A percentile compares a stretch with the other conserved stretches of the same genome.
These are phyloP conservation scores for Agonopterix heracliana DNA, from an alignment of 2,888 invertebrate genomes.

Conservation along the genomic window DNA sequence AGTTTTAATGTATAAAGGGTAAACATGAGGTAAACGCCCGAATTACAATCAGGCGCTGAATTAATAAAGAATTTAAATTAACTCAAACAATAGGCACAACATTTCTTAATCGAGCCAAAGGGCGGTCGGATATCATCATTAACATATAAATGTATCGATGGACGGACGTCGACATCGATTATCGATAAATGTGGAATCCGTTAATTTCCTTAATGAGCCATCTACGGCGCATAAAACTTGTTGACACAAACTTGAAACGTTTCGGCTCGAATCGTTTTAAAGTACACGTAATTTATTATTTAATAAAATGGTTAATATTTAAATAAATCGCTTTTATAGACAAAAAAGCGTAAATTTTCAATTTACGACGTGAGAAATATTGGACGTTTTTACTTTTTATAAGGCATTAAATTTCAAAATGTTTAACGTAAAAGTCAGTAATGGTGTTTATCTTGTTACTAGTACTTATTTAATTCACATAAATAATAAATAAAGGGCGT, in stretches of 20 bases:
- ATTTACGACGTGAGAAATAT: slow-evolving; percentile 62
- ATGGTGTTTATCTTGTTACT: slow-evolving; percentile 13
- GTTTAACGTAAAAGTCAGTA: slow-evolving; percentile 47
- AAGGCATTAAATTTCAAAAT: slow-evolving; percentile 48
- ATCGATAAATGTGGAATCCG: slow-evolving; percentile 11
- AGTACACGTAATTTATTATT: slow-evolving; percentile 26
- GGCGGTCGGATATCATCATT: slow-evolving; percentile 19
- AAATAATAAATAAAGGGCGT: slow-evolving; percentile 60
- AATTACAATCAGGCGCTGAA: no score
- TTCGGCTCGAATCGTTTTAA: slow-evolving; percentile 5
- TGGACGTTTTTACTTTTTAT: slow-evolving; percentile 39
- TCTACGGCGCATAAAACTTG: slow-evolving; percentile 14
- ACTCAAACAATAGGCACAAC: slow-evolving; percentile 26
- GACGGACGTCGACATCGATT: slow-evolving; percentile 18
- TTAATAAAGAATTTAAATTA: neutral
- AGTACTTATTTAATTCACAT: slow-evolving; percentile 57
- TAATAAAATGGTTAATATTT: slow-evolving; percentile 29
- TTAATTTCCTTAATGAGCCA: slow-evolving; percentile 16
- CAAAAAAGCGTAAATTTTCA: slow-evolving; percentile 40
- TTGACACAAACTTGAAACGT: slow-evolving; percentile 6
- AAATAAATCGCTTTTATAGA: slow-evolving; percentile 29
- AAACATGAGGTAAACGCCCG: no score
- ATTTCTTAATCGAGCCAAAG: slow-evolving; percentile 26
- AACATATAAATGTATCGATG: slow-evolving; percentile 30
- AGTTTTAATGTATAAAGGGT: no score